A percentile compares a stretch with the other conserved stretches of the same genome.
These are phyloP conservation scores for Drosophila bocqueti DNA, from an alignment of 1,140 invertebrate species.

Conservation along the genomic window DNA sequence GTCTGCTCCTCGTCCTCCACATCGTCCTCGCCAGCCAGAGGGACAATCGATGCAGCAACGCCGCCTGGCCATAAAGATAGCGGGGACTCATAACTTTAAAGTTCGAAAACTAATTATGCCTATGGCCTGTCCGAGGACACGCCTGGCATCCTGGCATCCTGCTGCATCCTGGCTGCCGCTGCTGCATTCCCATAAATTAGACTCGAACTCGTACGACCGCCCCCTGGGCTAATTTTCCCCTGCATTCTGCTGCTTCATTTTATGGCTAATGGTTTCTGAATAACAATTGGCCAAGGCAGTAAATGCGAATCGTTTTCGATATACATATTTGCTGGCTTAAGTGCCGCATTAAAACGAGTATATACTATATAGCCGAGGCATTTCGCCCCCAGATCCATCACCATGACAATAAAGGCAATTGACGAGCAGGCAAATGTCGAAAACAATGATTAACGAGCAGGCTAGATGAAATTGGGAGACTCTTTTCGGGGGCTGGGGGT, in stretches of 20 bases:
- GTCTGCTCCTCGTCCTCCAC: not conserved
- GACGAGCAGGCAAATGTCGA: constrained; percentile 80
- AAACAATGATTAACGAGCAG: constrained; percentile 81
- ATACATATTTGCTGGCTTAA: constrained; percentile 74
- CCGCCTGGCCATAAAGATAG: constrained; percentile 77
- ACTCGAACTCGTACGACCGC: constrained; percentile 12
- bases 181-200: constrained; percentile 78
- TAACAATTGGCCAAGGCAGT: constrained; percentile 57
- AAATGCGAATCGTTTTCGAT: constrained; percentile 42
- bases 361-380: constrained; percentile 30
- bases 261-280: constrained; percentile 82
- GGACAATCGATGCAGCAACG: constrained; percentile 22
- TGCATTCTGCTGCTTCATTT: constrained; percentile 75
- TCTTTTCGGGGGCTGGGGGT: not conserved
- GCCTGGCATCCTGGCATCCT: constrained; percentile 4
- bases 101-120: constrained; percentile 84
- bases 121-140: constrained; percentile 58
- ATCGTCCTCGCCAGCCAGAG: not conserved
- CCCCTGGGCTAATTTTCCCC: constrained; percentile 63
- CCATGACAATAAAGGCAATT: constrained; percentile 84
- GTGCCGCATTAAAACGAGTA: constrained; percentile 76
- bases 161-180: constrained; percentile 14
- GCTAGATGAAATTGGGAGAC: constrained; percentile 41
- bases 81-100: constrained; percentile 78
- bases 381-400: constrained; percentile 43